These are phyloP conservation scores for Tragopan temminckii DNA, from an alignment of 2,797 vertebrate species.

Conservation along the genomic window DNA sequence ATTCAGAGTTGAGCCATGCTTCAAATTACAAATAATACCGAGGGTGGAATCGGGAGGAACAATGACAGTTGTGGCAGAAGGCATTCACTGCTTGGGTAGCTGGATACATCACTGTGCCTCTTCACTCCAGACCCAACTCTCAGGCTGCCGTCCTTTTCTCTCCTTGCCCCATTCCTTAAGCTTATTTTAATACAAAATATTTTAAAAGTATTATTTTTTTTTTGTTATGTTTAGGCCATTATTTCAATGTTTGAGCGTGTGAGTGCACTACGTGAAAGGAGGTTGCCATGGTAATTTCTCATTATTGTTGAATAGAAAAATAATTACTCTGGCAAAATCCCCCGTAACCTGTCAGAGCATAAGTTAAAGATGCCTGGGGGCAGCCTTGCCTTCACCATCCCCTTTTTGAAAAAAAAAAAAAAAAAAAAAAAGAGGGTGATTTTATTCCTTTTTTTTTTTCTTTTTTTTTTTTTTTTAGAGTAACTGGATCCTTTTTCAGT, in stretches of 20 bases:
- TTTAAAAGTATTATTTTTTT: constrained; percentile 65
- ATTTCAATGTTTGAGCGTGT: constrained; percentile 79
- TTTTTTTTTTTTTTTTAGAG: neutral
- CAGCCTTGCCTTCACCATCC: constrained; percentile 75
- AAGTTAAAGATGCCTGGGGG: constrained; percentile 86
- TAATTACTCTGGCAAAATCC: constrained; percentile 89
- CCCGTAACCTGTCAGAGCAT: constrained; percentile 86
- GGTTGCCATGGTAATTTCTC: constrained; percentile 90
- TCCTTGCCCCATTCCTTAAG: constrained; percentile 68
- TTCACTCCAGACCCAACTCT: constrained; percentile 22
- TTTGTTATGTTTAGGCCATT: constrained; percentile 76
- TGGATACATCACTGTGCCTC: neutral
- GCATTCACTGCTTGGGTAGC: neutral
- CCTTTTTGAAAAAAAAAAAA: constrained; percentile 37
- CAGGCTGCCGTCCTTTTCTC: neutral
- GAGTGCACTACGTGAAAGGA: constrained; percentile 79
- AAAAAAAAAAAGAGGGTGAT: neutral
- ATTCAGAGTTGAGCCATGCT: constrained; percentile 53
- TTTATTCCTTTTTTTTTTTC: neutral
- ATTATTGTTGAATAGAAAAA: constrained; percentile 90
- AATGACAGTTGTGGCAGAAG: neutral
- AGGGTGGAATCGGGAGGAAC: constrained; percentile 50
- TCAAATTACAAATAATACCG: constrained; percentile 54
- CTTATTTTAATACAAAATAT: constrained; percentile 75
- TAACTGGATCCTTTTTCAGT: constrained; percentile 7